Evolutionary conservation across 1,140 invertebrate genomes (phyloP), one percentile per base, ranked within the genome.

Genomic region (Holcopasites calliopsidis): DNA sequence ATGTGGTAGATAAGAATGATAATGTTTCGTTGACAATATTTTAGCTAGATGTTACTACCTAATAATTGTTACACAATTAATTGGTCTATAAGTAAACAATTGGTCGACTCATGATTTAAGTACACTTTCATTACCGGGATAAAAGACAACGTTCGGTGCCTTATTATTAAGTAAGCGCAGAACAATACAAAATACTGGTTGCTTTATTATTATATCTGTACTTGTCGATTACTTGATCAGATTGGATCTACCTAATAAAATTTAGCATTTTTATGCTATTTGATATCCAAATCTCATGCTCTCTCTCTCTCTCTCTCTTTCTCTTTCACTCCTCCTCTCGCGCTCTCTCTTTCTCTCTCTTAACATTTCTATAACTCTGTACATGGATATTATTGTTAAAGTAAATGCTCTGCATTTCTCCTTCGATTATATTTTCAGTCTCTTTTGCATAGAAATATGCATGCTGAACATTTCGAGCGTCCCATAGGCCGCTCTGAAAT

Each of bases 141-240:
- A 76, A 76, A 85, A 87, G 80, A 85, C 80, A 84, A 81, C 52
- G n/a, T 64, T 79, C 74, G 82, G 83, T 88, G 87, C 61, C 80
- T 83, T 85, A 83, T 84, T 83, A 78, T 90, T 90, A 90, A 90
- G 87, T 90, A 90, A 88, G 76, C 85, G 83, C 80, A 87, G 83
- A 89, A 87, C 77, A 74, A 85, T 90, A 87, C 77, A 84, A 88
- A 90, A 90, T 90, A 90, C 89, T 90, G 88, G 86, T 89, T 86
- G 82, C 83, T 86, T 84, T 77, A 79, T 84, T 65, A 75, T 83
- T 77, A 85, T 77, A 65, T 47, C 6, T 76, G 55, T 54, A 52
- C 55, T 31, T 40, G 40, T 70, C 60, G 49, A 64, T 61, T 69
- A 40, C 50, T 79, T n/a, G 57, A 68, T 76, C 64, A 55, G 72